Base-by-base conservation (phyloP, 2,113 vertebrate species). In the Vireo altiloquus region DNA sequence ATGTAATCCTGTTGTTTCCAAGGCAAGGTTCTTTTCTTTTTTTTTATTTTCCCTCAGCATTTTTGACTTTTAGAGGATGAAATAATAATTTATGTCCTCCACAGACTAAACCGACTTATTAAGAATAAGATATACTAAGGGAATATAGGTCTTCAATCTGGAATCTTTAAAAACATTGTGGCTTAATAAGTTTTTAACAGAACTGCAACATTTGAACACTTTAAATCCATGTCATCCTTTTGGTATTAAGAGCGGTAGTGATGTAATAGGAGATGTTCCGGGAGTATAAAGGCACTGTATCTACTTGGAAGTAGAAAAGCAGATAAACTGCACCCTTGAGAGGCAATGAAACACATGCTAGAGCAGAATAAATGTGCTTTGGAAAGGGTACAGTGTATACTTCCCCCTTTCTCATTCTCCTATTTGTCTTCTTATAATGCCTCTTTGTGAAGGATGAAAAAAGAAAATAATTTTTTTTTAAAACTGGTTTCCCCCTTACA, bases 281-380 rank as follows among this genome's bases (percentile, higher is more conserved):
- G 79, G 46, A 66, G 4, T 39, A 47, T 42, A 90, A 90, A 92
- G 74, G 46, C 54, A 50, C 27, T 47, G 63, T 35, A 59, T 70
- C 78, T 90, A 35, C 33, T 76, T 85, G 50, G 18, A 94, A 87
- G 70, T 53, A 72, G 33, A 74, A 76, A 91, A 94, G 54, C 50
- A 88, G 75, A 90, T 82, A 88, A 95, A 92, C 76, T 82, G 52
- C 42, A 70, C 93, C 70, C 66, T 80, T 69, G 70, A 76, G 84
- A 92, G 30, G 49, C 74, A 46, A 87, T 72, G 66, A 89, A 94
- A 42, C 57, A 57, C 63, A 25, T 13, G 11, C 30, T 82, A 47
- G 54, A 63, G 49, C 53, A 87, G 46, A 71, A 82, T 84, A 97
- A 84, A 65, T 92, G 63, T 33, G 18, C 54, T 87, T 95, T 92